Base-by-base conservation (phyloP, 2,797 vertebrate genomes). In the Gadopsis bispinosus region DNA sequence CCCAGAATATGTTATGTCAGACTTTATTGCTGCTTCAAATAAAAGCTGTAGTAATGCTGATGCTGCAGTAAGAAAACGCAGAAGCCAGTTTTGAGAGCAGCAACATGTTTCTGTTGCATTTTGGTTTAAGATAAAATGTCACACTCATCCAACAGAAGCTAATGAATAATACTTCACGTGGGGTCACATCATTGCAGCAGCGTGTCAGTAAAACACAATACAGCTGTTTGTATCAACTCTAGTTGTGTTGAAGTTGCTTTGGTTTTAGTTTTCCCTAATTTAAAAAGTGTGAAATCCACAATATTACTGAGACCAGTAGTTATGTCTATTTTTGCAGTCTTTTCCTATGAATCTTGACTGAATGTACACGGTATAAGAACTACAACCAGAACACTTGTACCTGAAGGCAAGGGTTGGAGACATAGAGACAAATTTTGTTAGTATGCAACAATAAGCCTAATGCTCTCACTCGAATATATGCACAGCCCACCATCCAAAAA, bases 41-140 rank as follows among this genome's bases (percentile, higher is more conserved):
- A 20, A 70, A 69, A 2, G 4, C 12, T 13, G 17, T 19, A 41
- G 39, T 12, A 12, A 22, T 33, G 26, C 10, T 43, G 9, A 43
- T 11, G 47, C 37, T 55, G 54, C 26, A 26, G 14, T 11, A 53
- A 31, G 6, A 26, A 33, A 59, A 16, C 9, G 20, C 11, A 70
- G 53, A 56, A 62, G 29, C 7, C 29, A 67, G 5, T 39, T 61
- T 50, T 61, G 4, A 83, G 17, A 62, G 4, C 5, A 55, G 53
- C 10, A 1, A 53, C n/a, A 26, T 26, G 14, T 33, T 64, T 14
- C 14, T 69, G 53, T 16, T 69, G 45, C 37, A 68, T 53, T 69
- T 8, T 45, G 51, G 43, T 35, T 69, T 41, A 47, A 47, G 1
- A 41, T 29, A 6, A 58, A 69, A 69, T 54, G 22, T 58, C 14